Percentiles rank a stretch among this genome's conserved stretches.
Evolutionary conservation across 2,113 vertebrate species (phyloP).

Genomic region (Morone chrysops): DNA sequence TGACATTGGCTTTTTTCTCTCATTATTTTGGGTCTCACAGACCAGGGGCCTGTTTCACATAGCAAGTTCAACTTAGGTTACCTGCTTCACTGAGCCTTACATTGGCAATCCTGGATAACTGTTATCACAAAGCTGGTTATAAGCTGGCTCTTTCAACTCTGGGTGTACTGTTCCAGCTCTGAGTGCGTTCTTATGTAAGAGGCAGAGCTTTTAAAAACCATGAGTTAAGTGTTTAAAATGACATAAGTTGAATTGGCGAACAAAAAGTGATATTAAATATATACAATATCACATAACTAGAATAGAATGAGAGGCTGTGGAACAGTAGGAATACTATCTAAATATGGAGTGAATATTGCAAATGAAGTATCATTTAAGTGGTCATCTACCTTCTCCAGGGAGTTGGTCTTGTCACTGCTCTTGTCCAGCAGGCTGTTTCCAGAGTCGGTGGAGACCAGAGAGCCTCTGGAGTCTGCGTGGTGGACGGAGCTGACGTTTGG

Average conservation of each 20-base stretch:
- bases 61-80: too few species aligned
- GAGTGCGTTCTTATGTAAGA: not conserved
- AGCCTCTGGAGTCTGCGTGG: slow-evolving; percentile 94
- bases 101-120: too few species aligned
- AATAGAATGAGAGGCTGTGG: not conserved
- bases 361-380: not conserved
- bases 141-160: not conserved
- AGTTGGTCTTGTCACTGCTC: slow-evolving; percentile 90
- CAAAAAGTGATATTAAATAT: not conserved
- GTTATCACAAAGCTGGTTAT: not conserved
- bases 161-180: not conserved
- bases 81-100: too few species aligned
- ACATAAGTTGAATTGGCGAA: too few species aligned
- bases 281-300: not conserved
- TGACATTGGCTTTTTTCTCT: not conserved
- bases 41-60: not conserved
- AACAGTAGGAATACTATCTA: not conserved
- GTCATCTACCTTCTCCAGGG: slow-evolving; percentile 92
- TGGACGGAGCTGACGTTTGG: slow-evolving; percentile 90
- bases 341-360: not conserved
- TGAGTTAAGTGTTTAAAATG: too few species aligned
- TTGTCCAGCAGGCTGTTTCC: slow-evolving; percentile 93
- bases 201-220: not conserved
- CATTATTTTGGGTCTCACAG: not conserved
- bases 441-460: slow-evolving; percentile 95